These are phyloP conservation scores for Ophthalmolycus amberensis DNA, from an alignment of 2,113 vertebrate genomes.

Conservation along the genomic window DNA sequence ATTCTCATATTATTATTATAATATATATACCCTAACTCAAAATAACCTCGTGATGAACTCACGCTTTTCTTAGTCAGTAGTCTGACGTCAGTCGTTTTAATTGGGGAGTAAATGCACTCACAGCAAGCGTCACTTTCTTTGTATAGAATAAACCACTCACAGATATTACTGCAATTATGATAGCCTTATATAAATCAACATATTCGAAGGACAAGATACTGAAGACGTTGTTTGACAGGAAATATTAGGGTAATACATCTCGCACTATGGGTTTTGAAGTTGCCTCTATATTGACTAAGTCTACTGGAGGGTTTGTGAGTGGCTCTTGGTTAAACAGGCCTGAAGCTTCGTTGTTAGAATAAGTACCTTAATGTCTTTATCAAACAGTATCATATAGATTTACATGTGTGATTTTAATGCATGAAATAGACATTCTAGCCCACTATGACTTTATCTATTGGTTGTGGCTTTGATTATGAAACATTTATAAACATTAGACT, in stretches of 20 bases:
- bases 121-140: constrained; percentile 59
- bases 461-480: constrained; percentile 10
- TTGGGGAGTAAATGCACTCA: constrained; percentile 41
- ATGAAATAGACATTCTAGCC: not conserved
- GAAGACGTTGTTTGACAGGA: not conserved
- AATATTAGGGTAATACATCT: not conserved
- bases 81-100: constrained; percentile 84
- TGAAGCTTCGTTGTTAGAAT: not conserved
- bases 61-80: constrained; percentile 75
- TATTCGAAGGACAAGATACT: not conserved
- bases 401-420: not conserved
- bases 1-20: not conserved
- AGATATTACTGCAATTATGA: not conserved
- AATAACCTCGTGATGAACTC: constrained; percentile 72
- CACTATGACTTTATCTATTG: not conserved
- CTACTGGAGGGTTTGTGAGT: not conserved
- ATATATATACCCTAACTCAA: not conserved
- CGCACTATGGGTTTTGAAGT: constrained; percentile 18
- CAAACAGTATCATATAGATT: not conserved
- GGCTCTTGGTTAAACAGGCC: constrained; percentile 27
- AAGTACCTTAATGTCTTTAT: not conserved
- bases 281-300: not conserved
- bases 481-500: not conserved
- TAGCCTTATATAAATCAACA: not conserved
- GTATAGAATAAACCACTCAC: constrained; percentile 19